Evolutionary conservation across 1,140 invertebrate species (phyloP), one percentile per base, ranked within the genome.

Genomic region (Contarinia nasturtii): DNA sequence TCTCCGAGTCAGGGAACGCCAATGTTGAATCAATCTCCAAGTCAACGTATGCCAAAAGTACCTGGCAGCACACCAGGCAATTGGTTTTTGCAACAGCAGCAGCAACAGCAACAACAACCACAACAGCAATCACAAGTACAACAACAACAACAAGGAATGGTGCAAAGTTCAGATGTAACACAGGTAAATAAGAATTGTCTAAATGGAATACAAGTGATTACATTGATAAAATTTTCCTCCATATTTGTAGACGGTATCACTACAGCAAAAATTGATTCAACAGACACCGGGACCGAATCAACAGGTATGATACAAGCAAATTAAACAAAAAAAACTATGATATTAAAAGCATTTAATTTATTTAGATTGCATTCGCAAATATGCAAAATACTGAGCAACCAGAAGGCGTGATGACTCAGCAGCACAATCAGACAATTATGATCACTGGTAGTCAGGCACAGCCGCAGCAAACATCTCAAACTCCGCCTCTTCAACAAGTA

Each of bases 31-130:
- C 36, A 37, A 14, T 21, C 44, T 37, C 33, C 33, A 14, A 21
- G 33, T 27, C 11, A 10, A 7, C 47, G 34, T 22, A 48, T 33
- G n/a, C 14, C 45, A 46, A 22, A 50, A 50, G 37, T 45, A 47
- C 42, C 46, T 50, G 14, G 37, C 42, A 2, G 21, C 36, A 20
- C 47, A 52, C 34, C 47, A 57, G 47, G 54, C 54, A 21, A 15
- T 5, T 14, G n/a, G n/a, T 15, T 10, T 46, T 36, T 46, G 33
- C 41, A 55, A 44, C 57, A 58, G 34, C 54, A 57, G 27, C 54
- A 52, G 34, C 45, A 44, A 3, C 50, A 52, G 34, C 58, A 57
- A n/a, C n/a, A n/a, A n/a, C n/a, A n/a, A n/a, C n/a, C n/a, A 41
- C 50, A 48, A 38, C 36, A 17, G 17, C 48, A n/a, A 27, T 51